A percentile compares a stretch with the other conserved stretches of the same genome.
Evolutionary conservation across 2,888 invertebrate species (phyloP).

Genomic region (Leucozona laternaria): DNA sequence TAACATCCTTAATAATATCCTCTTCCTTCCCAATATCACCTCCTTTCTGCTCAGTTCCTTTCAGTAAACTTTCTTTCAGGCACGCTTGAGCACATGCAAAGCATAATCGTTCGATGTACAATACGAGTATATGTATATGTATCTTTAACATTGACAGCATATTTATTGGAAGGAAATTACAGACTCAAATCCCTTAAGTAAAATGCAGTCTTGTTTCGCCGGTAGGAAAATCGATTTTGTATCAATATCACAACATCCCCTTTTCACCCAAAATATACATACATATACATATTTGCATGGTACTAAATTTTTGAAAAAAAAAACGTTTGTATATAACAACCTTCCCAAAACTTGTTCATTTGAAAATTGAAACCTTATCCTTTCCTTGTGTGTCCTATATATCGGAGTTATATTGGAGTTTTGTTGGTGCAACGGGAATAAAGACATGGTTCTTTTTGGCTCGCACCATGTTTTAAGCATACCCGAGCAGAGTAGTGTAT

Average conservation of each 20-base stretch:
- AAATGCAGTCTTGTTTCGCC: conserved; percentile 37
- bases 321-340: not conserved
- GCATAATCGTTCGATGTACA: not conserved
- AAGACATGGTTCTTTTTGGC: conserved; percentile 1
- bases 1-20: not conserved
- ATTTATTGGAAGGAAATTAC: not conserved
- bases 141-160: not conserved
- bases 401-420: not conserved
- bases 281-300: conserved; percentile 41
- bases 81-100: not conserved
- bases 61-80: not conserved
- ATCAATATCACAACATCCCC: conserved; percentile 39
- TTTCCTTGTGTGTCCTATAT: conserved; percentile 8
- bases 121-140: not conserved
- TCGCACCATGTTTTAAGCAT: conserved; percentile 15
- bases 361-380: conserved; percentile 31
- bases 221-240: conserved; percentile 45
- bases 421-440: not conserved
- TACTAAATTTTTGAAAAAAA: conserved; percentile 26
- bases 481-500: not conserved
- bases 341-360: conserved; percentile 5
- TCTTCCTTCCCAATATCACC: not conserved
- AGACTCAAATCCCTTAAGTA: conserved; percentile 8
- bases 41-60: not conserved
- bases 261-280: not conserved